Percentiles rank a stretch among this genome's conserved stretches.
Evolutionary conservation across 2,113 vertebrate genomes (phyloP).

Genomic region (Guaruba guarouba): DNA sequence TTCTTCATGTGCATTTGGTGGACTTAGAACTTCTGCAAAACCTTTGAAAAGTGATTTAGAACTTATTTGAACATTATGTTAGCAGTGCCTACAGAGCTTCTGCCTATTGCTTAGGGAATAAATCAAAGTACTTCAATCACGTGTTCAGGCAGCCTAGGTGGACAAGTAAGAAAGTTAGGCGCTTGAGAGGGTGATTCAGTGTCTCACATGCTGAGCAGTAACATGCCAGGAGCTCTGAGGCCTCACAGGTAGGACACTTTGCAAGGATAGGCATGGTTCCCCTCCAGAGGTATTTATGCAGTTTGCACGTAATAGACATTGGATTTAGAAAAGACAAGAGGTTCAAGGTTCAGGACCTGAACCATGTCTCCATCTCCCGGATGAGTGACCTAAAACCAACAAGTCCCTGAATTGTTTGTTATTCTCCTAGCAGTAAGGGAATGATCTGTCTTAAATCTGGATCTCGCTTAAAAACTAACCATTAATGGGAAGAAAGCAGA

Average conservation of each 20-base stretch:
- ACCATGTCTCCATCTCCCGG: neutral
- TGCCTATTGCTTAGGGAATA: neutral
- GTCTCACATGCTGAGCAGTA: neutral
- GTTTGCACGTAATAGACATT: neutral
- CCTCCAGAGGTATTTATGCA: neutral
- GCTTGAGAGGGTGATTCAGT: neutral
- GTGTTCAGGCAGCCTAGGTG: neutral
- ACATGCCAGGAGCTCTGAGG: neutral
- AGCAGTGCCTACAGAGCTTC: neutral
- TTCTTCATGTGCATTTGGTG: neutral
- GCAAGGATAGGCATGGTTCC: neutral
- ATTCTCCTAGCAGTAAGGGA: neutral
- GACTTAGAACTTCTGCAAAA: neutral
- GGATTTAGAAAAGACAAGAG: neutral
- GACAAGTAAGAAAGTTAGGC: neutral
- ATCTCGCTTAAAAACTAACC: neutral
- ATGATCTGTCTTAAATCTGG: neutral
- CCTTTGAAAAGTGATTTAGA: slow-evolving; percentile 1
- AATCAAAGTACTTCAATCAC: neutral
- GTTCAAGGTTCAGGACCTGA: neutral
- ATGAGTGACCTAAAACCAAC: neutral
- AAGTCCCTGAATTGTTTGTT: neutral
- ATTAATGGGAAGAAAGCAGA: neutral
- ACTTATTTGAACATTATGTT: neutral
- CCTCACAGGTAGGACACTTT: neutral